These are phyloP conservation scores for Apis dorsata DNA, from an alignment of 1,140 invertebrate species.

Conservation along the genomic window DNA sequence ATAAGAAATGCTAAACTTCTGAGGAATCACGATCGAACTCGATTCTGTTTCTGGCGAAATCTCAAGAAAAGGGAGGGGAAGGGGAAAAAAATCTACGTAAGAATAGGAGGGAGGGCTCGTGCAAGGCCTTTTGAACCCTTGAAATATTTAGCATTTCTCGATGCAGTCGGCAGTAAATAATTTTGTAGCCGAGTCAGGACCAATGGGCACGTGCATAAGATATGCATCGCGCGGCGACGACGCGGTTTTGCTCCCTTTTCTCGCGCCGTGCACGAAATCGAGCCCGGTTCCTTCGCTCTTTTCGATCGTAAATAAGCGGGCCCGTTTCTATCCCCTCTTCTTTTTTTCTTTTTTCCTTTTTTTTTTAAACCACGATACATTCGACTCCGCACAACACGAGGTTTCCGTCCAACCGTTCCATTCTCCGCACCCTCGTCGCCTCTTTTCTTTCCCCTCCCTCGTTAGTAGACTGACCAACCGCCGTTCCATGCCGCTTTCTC, in stretches of 20 bases:
- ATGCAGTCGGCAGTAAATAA: constrained; percentile 46
- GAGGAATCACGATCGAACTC: not conserved
- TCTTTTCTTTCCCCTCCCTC: not conserved
- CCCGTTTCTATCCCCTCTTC: constrained; percentile 4
- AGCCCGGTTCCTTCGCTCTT: constrained; percentile 23
- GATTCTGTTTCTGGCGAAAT: not conserved
- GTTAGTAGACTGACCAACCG: not conserved
- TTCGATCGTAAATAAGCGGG: constrained; percentile 49
- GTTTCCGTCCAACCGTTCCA: not conserved
- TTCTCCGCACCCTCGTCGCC: not conserved
- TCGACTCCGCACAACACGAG: not conserved
- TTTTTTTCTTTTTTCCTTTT: not conserved
- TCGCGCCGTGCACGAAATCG: constrained; percentile 40
- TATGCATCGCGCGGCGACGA: constrained; percentile 32
- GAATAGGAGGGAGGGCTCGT: not conserved
- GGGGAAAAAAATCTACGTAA: not conserved
- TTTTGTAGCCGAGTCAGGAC: constrained; percentile 26
- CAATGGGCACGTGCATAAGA: constrained; percentile 33
- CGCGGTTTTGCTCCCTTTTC: constrained; percentile 50
- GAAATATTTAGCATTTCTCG: constrained; percentile 44
- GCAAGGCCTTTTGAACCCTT: constrained; percentile 13
- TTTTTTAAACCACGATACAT: constrained; percentile 10
- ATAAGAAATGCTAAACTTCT: not conserved
- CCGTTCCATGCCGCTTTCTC: not conserved
- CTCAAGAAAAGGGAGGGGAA: not conserved